Base-by-base conservation (phyloP, 1,140 invertebrate genomes). In the Drosophila mayri region DNA sequence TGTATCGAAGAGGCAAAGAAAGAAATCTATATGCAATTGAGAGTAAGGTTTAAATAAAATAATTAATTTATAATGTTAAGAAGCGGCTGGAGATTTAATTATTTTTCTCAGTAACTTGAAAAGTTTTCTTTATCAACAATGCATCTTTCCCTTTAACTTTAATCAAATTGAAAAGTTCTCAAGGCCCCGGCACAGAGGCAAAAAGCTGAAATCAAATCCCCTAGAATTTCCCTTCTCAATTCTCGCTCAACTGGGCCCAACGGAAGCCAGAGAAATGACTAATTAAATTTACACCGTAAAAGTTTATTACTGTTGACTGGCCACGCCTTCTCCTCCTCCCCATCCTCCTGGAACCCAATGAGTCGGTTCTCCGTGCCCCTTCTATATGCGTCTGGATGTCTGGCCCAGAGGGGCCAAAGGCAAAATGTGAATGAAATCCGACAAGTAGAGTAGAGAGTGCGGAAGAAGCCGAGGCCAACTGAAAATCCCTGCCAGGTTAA, bases 251-350 rank as follows among this genome's bases (percentile, higher is more conserved):
- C 71, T 54, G 52, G 66, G 67, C 65, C 11, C 35, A 70, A 59
- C 85, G 85, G 85, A 90, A 90, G 85, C 85, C 85, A 76, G 63
- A 90, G 71, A 85, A 90, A 76, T 90, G 86, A 79, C 85, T 90
- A 90, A 90, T 90, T 90, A 90, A 90, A 90, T 90, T 72, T 90
- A 85, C 80, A 64, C 81, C 75, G 85, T 81, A 79, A 90, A 90
- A 90, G 85, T 90, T 88, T 71, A 88, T 84, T 80, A 88, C 84
- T 79, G 76, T 43, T 84, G 84, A 83, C 79, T 79, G 78, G 73
- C 74, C 74, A 76, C 63, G 74, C 73, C 74, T 64, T 62, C 47
- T 72, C 30, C 28, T 3, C 37, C 25, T 28, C 68, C 25, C n/a
- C 68, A 52, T 68, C 28, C 43, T 3, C 22, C 30, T 14, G 18